Conservation (phyloP, 2,888 invertebrate species). For the Cantharis flavilabris region DNA sequence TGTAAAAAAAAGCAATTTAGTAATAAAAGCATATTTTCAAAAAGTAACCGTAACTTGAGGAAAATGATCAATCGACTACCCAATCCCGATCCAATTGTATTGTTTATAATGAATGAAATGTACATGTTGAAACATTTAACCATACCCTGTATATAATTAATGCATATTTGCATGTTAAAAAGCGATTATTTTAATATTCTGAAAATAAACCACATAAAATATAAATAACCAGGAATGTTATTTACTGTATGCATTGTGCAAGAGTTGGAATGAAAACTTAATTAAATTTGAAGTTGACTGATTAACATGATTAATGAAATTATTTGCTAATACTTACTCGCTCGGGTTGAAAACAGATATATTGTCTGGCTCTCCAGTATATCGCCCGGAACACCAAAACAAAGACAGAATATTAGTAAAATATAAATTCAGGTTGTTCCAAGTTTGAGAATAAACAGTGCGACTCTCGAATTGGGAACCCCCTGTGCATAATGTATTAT, state of each 20-base stretch:
- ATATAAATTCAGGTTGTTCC: background rate
- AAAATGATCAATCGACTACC: too few species aligned
- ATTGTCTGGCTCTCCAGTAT: conserved; percentile 5
- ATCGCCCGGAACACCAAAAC: conserved; percentile 33
- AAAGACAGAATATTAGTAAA: conserved; percentile 30
- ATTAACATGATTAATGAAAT: background rate
- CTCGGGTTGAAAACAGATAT: background rate
- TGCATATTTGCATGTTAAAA: background rate
- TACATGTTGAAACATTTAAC: too few species aligned
- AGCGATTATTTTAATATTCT: background rate
- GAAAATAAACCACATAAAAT: background rate
- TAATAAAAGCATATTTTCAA: too few species aligned
- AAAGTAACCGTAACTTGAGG: too few species aligned
- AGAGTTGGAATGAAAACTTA: background rate
- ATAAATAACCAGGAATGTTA: background rate
- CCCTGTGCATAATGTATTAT: background rate
- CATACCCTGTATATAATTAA: too few species aligned
- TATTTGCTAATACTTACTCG: background rate
- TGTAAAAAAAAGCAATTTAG: too few species aligned
- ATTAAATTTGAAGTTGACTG: background rate
- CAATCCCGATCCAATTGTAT: too few species aligned
- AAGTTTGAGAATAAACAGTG: background rate
- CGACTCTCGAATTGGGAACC: background rate
- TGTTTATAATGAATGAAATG: too few species aligned
- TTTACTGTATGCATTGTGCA: background rate